Conservation (phyloP, 2,888 invertebrate genomes). For the Ichneumon xanthorius region DNA sequence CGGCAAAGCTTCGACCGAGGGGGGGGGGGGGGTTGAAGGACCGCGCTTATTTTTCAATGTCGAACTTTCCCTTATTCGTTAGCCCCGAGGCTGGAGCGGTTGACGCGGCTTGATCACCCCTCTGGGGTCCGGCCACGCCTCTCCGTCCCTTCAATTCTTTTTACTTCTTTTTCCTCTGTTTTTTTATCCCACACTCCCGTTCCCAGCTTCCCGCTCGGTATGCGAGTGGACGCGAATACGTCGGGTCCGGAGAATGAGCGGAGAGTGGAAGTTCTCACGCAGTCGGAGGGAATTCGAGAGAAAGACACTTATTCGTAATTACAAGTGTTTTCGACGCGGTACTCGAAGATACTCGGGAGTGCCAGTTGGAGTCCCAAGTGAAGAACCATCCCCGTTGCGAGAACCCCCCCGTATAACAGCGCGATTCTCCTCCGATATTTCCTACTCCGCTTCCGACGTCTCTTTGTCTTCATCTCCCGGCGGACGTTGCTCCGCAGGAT, state of each 20-base stretch:
- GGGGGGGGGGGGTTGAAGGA: slow-evolving; percentile 19
- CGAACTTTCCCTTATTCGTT: slow-evolving; percentile 59
- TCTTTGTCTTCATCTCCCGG: slow-evolving; percentile 6
- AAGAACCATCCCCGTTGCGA: not conserved
- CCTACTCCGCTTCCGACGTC: not conserved
- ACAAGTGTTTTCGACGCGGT: slow-evolving; percentile 68
- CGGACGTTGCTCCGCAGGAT: slow-evolving; percentile 37
- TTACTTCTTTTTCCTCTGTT: not conserved
- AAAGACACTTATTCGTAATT: slow-evolving; percentile 75
- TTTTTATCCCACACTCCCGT: not conserved
- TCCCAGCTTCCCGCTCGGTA: not conserved
- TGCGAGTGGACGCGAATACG: slow-evolving; percentile 23
- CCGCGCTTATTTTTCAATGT: slow-evolving; percentile 59
- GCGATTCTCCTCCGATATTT: slow-evolving; percentile 42
- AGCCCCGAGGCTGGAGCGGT: slow-evolving; percentile 30
- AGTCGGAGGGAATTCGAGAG: slow-evolving; percentile 71
- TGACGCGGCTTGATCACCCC: slow-evolving; percentile 49
- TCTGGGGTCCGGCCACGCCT: slow-evolving; percentile 36
- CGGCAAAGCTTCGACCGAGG: slow-evolving; percentile 8
- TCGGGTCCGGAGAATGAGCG: slow-evolving; percentile 25
- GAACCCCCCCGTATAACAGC: slow-evolving; percentile 31
- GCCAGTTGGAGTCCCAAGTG: slow-evolving; percentile 57
- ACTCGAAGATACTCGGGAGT: slow-evolving; percentile 54
- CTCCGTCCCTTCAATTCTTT: slow-evolving; percentile 11
- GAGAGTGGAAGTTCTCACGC: slow-evolving; percentile 51